Conservation (phyloP, 2,113 vertebrate genomes). For the Paraplagusia blochii region DNA sequence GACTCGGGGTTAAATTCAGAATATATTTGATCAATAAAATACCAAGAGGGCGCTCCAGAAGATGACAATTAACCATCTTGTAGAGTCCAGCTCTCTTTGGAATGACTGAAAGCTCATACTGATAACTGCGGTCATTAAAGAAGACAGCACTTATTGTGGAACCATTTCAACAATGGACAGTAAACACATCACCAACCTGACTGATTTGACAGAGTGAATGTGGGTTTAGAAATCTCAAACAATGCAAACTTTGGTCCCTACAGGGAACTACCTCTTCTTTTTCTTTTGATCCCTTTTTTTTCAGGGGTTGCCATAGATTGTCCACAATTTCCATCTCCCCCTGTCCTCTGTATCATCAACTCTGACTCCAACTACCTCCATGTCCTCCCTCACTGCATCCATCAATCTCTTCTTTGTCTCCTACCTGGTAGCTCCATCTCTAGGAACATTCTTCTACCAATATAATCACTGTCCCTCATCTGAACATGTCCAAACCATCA, state of each 20-base stretch:
- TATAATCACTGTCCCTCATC: too few relatives aligned
- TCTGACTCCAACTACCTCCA: too few relatives aligned
- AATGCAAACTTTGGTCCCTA: conserved; percentile 1
- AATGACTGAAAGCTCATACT: conserved; percentile 46
- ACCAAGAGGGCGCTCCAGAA: conserved; percentile 42
- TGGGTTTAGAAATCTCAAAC: not conserved
- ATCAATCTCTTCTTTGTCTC: too few relatives aligned
- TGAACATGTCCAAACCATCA: too few relatives aligned
- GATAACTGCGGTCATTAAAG: conserved; percentile 54
- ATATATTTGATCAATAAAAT: conserved; percentile 66
- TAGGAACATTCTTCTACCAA: too few relatives aligned
- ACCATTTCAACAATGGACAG: conserved; percentile 30
- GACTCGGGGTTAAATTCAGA: conserved; percentile 53
- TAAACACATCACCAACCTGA: conserved; percentile 33
- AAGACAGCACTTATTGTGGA: conserved; percentile 37
- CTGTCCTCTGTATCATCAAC: too few relatives aligned
- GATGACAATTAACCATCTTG: conserved; percentile 64
- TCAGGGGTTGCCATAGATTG: too few relatives aligned
- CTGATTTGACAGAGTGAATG: not conserved
- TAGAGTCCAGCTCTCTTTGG: conserved; percentile 40
- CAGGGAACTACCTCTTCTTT: too few relatives aligned
- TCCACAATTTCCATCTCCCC: too few relatives aligned
- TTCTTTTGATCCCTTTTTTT: too few relatives aligned
- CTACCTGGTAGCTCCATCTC: too few relatives aligned
- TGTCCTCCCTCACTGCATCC: too few relatives aligned